A percentile compares a stretch with the other conserved stretches of the same genome.
Evolutionary conservation across 2,113 vertebrate genomes (phyloP).

Genomic region (Noturus placidus): DNA sequence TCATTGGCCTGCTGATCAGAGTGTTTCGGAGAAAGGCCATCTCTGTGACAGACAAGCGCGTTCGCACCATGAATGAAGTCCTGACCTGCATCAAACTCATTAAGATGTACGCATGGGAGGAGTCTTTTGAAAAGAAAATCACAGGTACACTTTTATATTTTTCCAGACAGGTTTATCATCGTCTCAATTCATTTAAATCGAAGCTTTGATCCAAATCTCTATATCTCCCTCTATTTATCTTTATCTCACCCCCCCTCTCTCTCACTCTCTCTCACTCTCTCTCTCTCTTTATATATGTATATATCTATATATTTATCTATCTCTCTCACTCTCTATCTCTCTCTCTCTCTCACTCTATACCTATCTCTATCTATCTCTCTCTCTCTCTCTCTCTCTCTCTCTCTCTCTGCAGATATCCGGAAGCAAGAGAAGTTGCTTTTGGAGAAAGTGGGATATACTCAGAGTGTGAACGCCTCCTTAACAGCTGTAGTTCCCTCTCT

Average conservation of each 20-base stretch:
- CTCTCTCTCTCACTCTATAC: too few relatives aligned
- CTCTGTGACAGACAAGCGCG: slow-evolving; percentile 69
- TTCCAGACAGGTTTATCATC: background rate
- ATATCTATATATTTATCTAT: too few relatives aligned
- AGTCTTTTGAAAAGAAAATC: slow-evolving; percentile 72
- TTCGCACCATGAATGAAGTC: slow-evolving; percentile 79
- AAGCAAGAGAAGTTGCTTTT: slow-evolving; percentile 69
- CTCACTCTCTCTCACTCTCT: too few relatives aligned
- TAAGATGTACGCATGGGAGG: slow-evolving; percentile 83
- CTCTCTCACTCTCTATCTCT: too few relatives aligned
- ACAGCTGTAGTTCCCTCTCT: slow-evolving; percentile 66
- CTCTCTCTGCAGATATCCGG: slow-evolving; percentile 66
- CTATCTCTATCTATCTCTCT: slow-evolving; percentile 51
- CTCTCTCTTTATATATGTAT: too few relatives aligned
- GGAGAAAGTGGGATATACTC: slow-evolving; percentile 69
- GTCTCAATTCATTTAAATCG: background rate
- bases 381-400: slow-evolving; percentile 17
- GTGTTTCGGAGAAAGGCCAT: slow-evolving; percentile 67
- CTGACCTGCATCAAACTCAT: slow-evolving; percentile 82
- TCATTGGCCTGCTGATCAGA: slow-evolving; percentile 69
- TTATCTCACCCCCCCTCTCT: too few relatives aligned
- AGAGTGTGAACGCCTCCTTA: slow-evolving; percentile 72
- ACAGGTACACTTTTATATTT: slow-evolving; percentile 56
- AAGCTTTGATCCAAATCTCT: background rate
- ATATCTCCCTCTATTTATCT: too few relatives aligned